Evolutionary conservation across 2,113 vertebrate genomes (phyloP), one percentile per base, ranked within the genome.

Genomic region (Varanus salvator): DNA sequence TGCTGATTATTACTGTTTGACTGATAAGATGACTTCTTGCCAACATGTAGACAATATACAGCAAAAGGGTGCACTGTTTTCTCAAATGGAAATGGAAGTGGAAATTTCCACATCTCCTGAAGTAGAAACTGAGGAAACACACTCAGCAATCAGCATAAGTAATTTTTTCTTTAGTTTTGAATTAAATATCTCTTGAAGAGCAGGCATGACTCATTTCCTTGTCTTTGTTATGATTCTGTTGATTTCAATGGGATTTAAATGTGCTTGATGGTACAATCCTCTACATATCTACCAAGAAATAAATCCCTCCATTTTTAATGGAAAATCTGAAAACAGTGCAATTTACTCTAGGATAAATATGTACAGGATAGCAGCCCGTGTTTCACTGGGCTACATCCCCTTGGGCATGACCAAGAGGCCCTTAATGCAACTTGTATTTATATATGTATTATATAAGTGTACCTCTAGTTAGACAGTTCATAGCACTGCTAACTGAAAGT

Each of bases 121-220:
- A 91, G 34, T 6, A 89, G 66, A 93, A 88, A 31, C 75, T 91
- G 52, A 86, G 14, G 89, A 87, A 68, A 19, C n/a, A 52, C 38
- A 11, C 4, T 11, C 29, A 84, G 2, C 68, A 90, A 21, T 77
- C 48, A 86, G 6, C 31, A 76, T 85, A 38, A 91, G 85, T 92
- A 95, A 92, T 69, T 50, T 9, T 77, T 64, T 66, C 9, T 54
- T 86, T 90, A 86, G 11, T 44, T 44, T 31, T 12, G 25, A 80
- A 31, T 7, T 29, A 34, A 75, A 15, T 80, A 57, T 80, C 31
- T 68, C 82, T 48, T 44, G 25, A 84, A 84, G 5, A 82, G 9
- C 34, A 84, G 68, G 8, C 27, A 27, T 15, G 8, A 27, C n/a
- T 38, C 60, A 44, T 48, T 84, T 44, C 34, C 48, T 9, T 9